Conservation (phyloP, 2,797 vertebrate species). For the Sebastes iracundus region DNA sequence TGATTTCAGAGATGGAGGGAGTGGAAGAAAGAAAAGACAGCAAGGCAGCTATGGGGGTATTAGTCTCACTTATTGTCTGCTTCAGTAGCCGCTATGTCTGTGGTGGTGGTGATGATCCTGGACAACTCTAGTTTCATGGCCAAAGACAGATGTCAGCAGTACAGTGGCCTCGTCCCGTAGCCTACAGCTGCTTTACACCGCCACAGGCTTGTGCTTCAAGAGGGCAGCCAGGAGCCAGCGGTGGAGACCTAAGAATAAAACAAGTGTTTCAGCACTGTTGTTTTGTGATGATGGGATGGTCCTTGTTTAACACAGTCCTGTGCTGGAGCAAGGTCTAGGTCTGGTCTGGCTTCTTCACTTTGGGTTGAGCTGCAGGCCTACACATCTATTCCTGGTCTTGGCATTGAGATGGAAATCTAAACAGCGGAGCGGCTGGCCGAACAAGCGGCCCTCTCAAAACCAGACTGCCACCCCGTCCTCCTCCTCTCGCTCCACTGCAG, state of each 20-base stretch:
- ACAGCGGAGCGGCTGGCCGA: constrained; percentile 68
- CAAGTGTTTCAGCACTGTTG: constrained; percentile 63
- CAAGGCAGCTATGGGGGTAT: constrained; percentile 64
- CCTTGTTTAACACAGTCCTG: constrained; percentile 34
- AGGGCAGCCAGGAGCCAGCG: constrained; percentile 71
- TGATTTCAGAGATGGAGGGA: constrained; percentile 73
- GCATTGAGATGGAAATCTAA: constrained; percentile 81
- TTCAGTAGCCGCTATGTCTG: constrained; percentile 73
- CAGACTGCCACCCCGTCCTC: constrained; percentile 62
- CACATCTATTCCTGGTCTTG: constrained; percentile 72
- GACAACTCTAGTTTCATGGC: constrained; percentile 67
- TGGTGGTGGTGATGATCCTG: constrained; percentile 62
- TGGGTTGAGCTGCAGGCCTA: constrained; percentile 25
- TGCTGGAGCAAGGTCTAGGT: constrained; percentile 10
- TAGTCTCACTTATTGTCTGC: constrained; percentile 75
- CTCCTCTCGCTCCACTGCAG: constrained; percentile 45
- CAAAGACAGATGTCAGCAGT: constrained; percentile 74
- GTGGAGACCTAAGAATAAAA: constrained; percentile 78
- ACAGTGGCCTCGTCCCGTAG: constrained; percentile 39
- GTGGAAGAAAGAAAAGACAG: constrained; percentile 64
- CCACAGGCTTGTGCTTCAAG: constrained; percentile 66
- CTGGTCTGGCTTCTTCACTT: constrained; percentile 32
- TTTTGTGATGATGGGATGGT: constrained; percentile 45
- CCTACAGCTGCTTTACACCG: constrained; percentile 64
- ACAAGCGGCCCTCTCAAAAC: constrained; percentile 80